Conservation (phyloP, 92 coral and sea anemone species). For the Umimayanthus chanpuru region DNA sequence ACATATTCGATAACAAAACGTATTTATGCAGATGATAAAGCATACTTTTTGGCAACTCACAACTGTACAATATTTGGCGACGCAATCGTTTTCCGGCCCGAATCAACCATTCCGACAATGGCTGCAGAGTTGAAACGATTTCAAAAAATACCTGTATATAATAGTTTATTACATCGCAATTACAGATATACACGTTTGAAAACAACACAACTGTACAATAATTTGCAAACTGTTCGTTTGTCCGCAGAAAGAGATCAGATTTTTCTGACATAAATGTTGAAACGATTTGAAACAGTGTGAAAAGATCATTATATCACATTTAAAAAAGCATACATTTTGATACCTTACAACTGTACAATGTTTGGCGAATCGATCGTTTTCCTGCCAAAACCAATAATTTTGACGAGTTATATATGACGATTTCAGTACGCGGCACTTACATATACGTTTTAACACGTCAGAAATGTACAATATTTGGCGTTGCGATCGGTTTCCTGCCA, state of each 20-base stretch:
- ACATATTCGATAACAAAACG: background rate
- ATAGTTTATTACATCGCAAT: no score
- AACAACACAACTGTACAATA: constrained; percentile 2
- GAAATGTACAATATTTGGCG: background rate
- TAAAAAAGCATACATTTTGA: background rate
- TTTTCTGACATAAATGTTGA: constrained; percentile 23
- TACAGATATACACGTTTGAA: background rate
- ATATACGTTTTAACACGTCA: background rate
- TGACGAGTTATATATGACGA: no score
- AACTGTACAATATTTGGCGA: background rate
- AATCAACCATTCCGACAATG: constrained; percentile 3
- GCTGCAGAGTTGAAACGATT: constrained; percentile 53
- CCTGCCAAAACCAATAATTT: no score
- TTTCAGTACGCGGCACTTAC: background rate
- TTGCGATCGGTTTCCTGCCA: background rate
- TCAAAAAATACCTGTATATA: background rate
- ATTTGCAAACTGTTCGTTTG: background rate
- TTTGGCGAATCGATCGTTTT: no score
- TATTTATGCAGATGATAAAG: background rate
- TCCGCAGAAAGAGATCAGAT: background rate
- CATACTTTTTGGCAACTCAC: background rate
- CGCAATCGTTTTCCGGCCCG: background rate
- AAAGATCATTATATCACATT: no score
- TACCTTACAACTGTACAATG: background rate
- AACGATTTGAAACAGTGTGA: no score